These are phyloP conservation scores for Octonoba sinensis DNA, from an alignment of 2,888 invertebrate genomes.

Conservation along the genomic window DNA sequence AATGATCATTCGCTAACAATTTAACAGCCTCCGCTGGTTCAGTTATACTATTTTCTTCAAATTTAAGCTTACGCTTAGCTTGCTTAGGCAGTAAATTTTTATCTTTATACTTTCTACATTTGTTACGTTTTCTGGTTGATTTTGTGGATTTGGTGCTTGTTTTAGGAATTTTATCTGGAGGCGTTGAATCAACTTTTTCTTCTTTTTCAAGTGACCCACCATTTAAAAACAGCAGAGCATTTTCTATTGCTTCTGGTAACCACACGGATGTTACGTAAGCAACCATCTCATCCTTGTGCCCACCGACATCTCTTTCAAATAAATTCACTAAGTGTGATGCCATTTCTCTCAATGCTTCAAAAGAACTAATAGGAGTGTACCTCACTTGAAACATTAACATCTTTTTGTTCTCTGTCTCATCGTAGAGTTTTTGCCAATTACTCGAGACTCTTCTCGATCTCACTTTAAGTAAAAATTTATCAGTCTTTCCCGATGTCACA, in stretches of 20 bases:
- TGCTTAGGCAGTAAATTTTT: no score
- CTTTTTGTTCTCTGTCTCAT: neutral
- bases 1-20: no score
- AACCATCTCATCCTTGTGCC: neutral
- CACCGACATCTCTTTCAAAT: neutral
- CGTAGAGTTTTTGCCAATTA: neutral
- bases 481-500: neutral
- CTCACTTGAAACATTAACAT: no score
- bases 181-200: no score
- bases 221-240: neutral
- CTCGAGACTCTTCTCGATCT: neutral
- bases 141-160: no score
- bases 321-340: neutral
- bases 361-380: neutral
- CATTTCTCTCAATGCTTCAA: neutral
- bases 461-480: neutral
- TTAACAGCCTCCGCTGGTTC: no score
- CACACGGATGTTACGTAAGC: slow-evolving; percentile 24
- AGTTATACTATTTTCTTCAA: no score
- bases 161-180: no score
- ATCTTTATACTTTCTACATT: no score
- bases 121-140: no score
- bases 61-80: no score
- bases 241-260: slow-evolving; percentile 30
- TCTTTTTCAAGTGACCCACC: no score